Evolutionary conservation across 1,140 invertebrate species (phyloP).

Genomic region (Drosophila orosa): DNA sequence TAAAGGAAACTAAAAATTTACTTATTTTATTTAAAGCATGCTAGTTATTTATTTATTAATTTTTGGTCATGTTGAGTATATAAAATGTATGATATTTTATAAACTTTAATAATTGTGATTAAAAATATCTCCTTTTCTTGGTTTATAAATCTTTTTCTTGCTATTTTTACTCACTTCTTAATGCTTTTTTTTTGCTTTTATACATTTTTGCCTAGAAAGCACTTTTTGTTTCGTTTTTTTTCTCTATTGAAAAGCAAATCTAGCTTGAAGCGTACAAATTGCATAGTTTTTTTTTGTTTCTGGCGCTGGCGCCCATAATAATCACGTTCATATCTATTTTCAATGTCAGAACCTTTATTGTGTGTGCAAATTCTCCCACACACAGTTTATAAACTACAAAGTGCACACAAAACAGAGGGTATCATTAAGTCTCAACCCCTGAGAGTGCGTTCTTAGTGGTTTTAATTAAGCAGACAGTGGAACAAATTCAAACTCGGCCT

Average conservation of each 20-base stretch:
- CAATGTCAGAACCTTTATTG: conserved; percentile 5
- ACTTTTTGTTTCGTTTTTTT: not conserved
- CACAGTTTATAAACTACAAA: not conserved
- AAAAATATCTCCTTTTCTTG: not conserved
- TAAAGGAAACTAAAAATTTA: not conserved
- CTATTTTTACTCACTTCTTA: not conserved
- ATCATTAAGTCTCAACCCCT: conserved; percentile 9
- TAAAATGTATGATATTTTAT: not conserved
- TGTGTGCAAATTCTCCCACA: not conserved
- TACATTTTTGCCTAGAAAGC: not conserved
- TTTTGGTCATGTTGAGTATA: too few species aligned
- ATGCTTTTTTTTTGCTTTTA: not conserved
- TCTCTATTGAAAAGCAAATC: not conserved
- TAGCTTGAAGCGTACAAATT: not conserved
- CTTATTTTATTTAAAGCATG: not conserved
- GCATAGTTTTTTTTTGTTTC: conserved; percentile 1
- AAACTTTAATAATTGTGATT: not conserved
- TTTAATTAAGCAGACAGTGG: conserved; percentile 76
- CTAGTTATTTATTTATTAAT: too few species aligned
- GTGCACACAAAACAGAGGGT: not conserved
- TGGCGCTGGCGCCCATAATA: not conserved
- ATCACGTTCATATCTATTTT: conserved; percentile 16
- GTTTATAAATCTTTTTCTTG: not conserved
- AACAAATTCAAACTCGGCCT: conserved; percentile 67
- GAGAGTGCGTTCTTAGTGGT: conserved; percentile 13